A percentile compares a stretch with the other conserved stretches of the same genome.
These are phyloP conservation scores for Copidosoma floridanum DNA, from an alignment of 1,140 invertebrate genomes.

Conservation along the genomic window DNA sequence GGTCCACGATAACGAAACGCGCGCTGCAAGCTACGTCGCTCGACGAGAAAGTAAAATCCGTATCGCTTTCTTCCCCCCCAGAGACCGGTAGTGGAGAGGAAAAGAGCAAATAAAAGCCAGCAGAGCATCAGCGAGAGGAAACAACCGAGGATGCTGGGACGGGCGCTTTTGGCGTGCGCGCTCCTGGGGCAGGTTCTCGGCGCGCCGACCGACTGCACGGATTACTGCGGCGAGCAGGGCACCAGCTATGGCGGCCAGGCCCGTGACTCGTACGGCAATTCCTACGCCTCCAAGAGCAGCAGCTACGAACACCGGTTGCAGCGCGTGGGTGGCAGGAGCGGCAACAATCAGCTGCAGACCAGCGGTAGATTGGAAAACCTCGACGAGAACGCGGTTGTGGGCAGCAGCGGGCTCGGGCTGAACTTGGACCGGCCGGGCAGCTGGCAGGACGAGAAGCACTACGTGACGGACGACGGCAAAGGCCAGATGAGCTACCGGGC, in stretches of 20 bases:
- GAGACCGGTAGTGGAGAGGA: not conserved
- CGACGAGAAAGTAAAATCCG: not conserved
- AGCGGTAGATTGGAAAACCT: not conserved
- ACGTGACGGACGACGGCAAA: constrained; percentile 28
- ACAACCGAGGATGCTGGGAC: too few species aligned
- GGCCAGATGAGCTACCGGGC: constrained; percentile 31
- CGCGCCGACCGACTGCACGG: not conserved
- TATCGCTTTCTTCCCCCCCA: not conserved
- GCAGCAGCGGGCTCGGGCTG: not conserved
- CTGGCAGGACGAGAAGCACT: constrained; percentile 35
- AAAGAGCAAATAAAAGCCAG: not conserved
- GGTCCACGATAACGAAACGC: too few species aligned
- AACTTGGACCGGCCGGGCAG: constrained; percentile 28
- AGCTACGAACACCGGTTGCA: not conserved
- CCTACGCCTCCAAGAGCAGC: too few species aligned
- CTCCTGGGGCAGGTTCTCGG: too few species aligned
- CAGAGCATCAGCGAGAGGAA: too few species aligned
- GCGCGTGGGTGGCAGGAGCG: not conserved
- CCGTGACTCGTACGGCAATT: not conserved
- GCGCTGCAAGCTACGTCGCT: too few species aligned
- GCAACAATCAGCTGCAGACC: not conserved
- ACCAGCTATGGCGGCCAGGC: not conserved
- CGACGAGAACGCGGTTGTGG: not conserved
- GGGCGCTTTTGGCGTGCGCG: constrained; percentile 1
- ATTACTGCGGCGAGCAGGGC: not conserved